Evolutionary conservation across 2,888 invertebrate species (phyloP).

Genomic region (Resseliella maxima): DNA sequence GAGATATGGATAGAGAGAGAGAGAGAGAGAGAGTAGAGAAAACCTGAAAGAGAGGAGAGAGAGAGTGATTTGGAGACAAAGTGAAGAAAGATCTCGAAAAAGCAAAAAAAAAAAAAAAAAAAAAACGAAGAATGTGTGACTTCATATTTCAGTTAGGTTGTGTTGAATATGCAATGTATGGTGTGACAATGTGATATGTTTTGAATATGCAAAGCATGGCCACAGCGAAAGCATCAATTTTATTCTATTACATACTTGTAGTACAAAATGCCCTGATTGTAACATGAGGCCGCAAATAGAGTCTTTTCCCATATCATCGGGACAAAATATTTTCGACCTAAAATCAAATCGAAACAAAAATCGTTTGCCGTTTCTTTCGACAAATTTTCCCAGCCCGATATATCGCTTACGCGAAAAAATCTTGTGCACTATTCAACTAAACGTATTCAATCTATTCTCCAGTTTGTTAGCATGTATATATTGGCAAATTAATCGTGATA

Average conservation of each 20-base stretch:
- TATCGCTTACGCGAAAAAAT: too few species aligned
- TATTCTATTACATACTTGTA: not conserved
- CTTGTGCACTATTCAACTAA: not conserved
- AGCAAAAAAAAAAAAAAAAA: not conserved
- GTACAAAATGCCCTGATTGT: not conserved
- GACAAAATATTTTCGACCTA: not conserved
- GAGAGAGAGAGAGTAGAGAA: too few species aligned
- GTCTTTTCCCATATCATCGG: not conserved
- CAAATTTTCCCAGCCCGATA: too few species aligned
- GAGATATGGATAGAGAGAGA: too few species aligned
- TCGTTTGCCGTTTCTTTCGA: not conserved
- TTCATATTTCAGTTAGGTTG: not conserved
- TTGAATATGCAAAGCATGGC: not conserved
- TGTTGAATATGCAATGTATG: not conserved
- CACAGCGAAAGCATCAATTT: not conserved
- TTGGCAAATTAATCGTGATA: slow-evolving; percentile 23
- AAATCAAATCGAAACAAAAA: too few species aligned
- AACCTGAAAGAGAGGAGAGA: not conserved
- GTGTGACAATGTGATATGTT: not conserved
- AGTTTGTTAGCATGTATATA: not conserved
- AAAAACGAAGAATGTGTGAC: not conserved
- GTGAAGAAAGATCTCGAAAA: not conserved
- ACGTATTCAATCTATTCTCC: not conserved
- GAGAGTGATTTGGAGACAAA: not conserved
- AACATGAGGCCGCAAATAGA: not conserved